These are phyloP conservation scores for Vulpes ferrilata DNA, from an alignment of 2,113 vertebrate genomes.

Conservation along the genomic window DNA sequence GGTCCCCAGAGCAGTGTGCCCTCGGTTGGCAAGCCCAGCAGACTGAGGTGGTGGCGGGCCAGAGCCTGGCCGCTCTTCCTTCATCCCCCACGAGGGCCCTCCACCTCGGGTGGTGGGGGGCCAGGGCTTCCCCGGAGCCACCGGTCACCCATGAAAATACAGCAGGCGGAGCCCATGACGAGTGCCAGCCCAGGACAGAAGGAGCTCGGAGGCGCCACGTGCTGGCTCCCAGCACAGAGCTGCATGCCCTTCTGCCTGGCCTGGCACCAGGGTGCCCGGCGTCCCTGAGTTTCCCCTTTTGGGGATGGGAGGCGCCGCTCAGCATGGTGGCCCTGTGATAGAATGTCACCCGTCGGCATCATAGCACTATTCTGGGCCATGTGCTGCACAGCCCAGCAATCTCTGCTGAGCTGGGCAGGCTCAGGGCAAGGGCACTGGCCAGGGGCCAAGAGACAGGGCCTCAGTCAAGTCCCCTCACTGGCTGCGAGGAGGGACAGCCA, in stretches of 20 bases:
- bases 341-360: slow-evolving; percentile 64
- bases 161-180: not conserved
- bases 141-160: not conserved
- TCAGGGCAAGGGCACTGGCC: slow-evolving; percentile 64
- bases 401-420: slow-evolving; percentile 71
- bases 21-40: not conserved
- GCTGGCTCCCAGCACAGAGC: not conserved
- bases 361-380: slow-evolving; percentile 74
- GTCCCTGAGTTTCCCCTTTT: slow-evolving; percentile 53
- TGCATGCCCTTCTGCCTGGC: not conserved
- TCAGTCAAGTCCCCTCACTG: not conserved
- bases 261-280: not conserved
- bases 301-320: not conserved
- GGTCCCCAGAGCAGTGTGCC: not conserved
- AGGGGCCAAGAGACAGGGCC: slow-evolving; percentile 52
- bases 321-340: slow-evolving; percentile 13
- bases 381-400: slow-evolving; percentile 39
- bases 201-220: not conserved
- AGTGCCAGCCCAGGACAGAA: not conserved
- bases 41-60: not conserved
- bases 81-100: not conserved
- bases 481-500: not conserved
- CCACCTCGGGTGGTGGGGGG: too few relatives aligned
- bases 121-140: not conserved
- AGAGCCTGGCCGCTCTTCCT: not conserved